A percentile compares a stretch with the other conserved stretches of the same genome.
Evolutionary conservation across 92 coral and sea anemone genomes (phyloP).

Genomic region (Nematostella vectensis): DNA sequence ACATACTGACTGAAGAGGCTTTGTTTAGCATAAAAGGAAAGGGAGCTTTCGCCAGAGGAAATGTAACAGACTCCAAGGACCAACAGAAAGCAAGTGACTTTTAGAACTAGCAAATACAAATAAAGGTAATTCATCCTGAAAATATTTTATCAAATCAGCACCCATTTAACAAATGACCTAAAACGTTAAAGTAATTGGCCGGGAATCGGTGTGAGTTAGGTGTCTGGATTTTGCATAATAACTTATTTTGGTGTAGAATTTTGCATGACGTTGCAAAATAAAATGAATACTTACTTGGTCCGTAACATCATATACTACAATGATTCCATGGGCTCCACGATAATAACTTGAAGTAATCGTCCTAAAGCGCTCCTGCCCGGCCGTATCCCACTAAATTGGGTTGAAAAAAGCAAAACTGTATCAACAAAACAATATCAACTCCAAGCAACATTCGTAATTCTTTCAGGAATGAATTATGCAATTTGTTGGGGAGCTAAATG

Average conservation of each 20-base stretch:
- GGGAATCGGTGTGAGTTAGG: no score
- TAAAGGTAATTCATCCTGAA: no score
- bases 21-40: no score
- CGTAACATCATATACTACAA: constrained; percentile 97
- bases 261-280: constrained; percentile 28
- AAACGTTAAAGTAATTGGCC: no score
- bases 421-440: neutral
- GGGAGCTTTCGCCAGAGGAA: no score
- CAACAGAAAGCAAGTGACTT: no score
- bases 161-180: no score
- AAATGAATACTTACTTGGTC: constrained; percentile 65
- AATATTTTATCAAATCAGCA: no score
- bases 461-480: constrained; percentile 25
- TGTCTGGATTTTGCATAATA: neutral
- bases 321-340: constrained; percentile 97
- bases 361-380: constrained; percentile 96
- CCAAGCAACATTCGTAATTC: neutral
- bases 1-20: no score
- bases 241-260: neutral
- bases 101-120: no score
- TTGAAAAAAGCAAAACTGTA: constrained; percentile 16
- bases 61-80: no score
- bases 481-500: constrained; percentile 2
- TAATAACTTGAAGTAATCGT: constrained; percentile 97
- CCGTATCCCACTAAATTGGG: constrained; percentile 87